Base-by-base conservation (phyloP, 2,888 invertebrate genomes). In the Drosophila quinaria region DNA sequence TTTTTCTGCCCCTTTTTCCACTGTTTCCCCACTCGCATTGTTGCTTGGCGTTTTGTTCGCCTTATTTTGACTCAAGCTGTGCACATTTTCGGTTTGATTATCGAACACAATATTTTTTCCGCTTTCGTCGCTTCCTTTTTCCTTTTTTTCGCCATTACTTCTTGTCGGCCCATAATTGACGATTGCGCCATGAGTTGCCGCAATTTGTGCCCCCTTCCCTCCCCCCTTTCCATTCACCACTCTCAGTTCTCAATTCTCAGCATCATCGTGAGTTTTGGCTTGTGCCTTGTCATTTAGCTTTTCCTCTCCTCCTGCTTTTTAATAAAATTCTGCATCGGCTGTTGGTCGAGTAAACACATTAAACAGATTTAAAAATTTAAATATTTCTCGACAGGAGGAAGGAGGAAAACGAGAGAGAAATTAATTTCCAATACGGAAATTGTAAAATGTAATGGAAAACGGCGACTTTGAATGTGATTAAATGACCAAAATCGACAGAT, bases 61-160 rank as follows among this genome's bases (percentile, higher is more conserved):
- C 63, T 71, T 82, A 76, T 87, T 87, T 85, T 80, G 86, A 74
- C 74, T 88, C 90, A 87, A 90, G 90, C 86, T 89, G 86, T 86
- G 86, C 89, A 86, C 86, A 89, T 86, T 86, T 86, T 86, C 87
- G 90, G 86, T 86, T 89, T 86, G 86, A 86, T 86, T 86, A 86
- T 86, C 87, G 86, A 86, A 88, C 84, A 83, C 89, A 86, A 89
- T 86, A 89, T 86, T 89, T 89, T 86, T 89, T 82, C 69, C 88
- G 86, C 75, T 77, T 87, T 80, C 60, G 59, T 60, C 61, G 77
- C 80, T 80, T 66, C 66, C 80, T 69, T 58, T 25, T 25, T 29
- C n/a, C 13, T 31, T 39, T 65, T 60, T 52, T 70, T 68, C 35
- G 70, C 70, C 61, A 78, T 81, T 74, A 71, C 56, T 85, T 80